These are phyloP conservation scores for Fulmarus glacialis DNA, from an alignment of 2,113 vertebrate species.

Conservation along the genomic window DNA sequence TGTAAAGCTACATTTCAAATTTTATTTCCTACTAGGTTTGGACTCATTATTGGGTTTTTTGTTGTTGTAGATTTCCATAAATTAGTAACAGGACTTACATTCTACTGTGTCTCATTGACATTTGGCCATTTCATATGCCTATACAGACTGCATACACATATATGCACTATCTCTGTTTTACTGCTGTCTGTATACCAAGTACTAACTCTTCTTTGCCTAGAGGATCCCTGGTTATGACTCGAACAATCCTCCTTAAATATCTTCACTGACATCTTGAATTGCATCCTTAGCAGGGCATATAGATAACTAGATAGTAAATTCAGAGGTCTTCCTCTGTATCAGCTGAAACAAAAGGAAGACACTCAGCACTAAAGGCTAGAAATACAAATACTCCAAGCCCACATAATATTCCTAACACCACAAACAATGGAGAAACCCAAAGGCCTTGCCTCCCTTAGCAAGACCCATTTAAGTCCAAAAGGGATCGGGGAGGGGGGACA, in stretches of 20 bases:
- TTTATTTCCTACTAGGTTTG: not conserved
- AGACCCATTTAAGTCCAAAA: not conserved
- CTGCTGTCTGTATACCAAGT: not conserved
- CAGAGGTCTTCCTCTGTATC: not conserved
- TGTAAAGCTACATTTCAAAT: not conserved
- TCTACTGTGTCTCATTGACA: not conserved
- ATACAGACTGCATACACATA: rapidly evolving
- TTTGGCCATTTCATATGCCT: not conserved
- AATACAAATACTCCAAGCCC: not conserved
- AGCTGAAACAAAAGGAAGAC: not conserved
- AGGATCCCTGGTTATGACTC: not conserved
- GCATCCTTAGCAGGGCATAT: not conserved
- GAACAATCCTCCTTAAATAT: not conserved
- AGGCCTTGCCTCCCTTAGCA: not conserved
- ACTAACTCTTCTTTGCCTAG: not conserved
- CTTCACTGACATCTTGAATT: not conserved
- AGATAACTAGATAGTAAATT: not conserved
- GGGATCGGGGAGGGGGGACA: not conserved
- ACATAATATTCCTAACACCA: not conserved
- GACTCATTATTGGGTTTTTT: not conserved
- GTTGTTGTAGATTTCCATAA: not conserved
- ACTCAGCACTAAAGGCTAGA: not conserved
- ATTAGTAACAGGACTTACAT: not conserved
- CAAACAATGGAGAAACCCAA: not conserved
- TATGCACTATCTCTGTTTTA: rapidly evolving